These are phyloP conservation scores for Geodia barretti DNA, from an alignment of 37 sponge, comb jelly and placozoan genomes.

Conservation along the genomic window DNA sequence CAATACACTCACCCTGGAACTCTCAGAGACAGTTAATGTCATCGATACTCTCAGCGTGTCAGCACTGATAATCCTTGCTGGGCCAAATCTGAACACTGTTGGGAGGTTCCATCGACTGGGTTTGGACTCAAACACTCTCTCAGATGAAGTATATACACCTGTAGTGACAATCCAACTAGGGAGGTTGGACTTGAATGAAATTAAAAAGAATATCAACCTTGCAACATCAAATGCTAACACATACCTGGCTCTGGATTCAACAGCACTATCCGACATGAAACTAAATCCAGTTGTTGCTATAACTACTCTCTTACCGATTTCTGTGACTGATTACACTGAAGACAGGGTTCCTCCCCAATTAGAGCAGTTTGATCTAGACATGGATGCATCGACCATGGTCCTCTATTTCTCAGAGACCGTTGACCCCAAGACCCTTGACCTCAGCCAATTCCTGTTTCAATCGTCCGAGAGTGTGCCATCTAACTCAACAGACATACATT, in stretches of 20 bases:
- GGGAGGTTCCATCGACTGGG: slow-evolving; percentile 25
- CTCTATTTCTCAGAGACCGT: slow-evolving; percentile 85
- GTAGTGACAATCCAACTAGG: slow-evolving; percentile 61
- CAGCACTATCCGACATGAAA: slow-evolving; percentile 71
- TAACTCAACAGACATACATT: background rate
- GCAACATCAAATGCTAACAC: slow-evolving; percentile 66
- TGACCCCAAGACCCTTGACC: slow-evolving; percentile 65
- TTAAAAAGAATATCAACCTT: slow-evolving; percentile 63
- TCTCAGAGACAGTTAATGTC: slow-evolving; percentile 86
- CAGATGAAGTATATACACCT: slow-evolving; percentile 50
- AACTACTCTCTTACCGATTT: slow-evolving; percentile 33
- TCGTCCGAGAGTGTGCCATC: background rate
- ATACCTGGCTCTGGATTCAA: slow-evolving; percentile 49
- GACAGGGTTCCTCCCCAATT: slow-evolving; percentile 60
- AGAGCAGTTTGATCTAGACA: slow-evolving; percentile 66
- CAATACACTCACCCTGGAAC: slow-evolving; percentile 60
- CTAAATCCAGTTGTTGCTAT: slow-evolving; percentile 57
- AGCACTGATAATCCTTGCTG: slow-evolving; percentile 57
- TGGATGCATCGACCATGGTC: slow-evolving; percentile 59
- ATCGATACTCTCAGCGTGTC: slow-evolving; percentile 39
- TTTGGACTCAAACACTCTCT: slow-evolving; percentile 29
- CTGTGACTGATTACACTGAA: slow-evolving; percentile 32
- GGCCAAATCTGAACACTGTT: slow-evolving; percentile 13
- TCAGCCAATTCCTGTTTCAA: slow-evolving; percentile 69
- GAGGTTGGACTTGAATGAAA: slow-evolving; percentile 70